Evolutionary conservation across 2,113 vertebrate genomes (phyloP).

Genomic region (Chaetodon auriga): DNA sequence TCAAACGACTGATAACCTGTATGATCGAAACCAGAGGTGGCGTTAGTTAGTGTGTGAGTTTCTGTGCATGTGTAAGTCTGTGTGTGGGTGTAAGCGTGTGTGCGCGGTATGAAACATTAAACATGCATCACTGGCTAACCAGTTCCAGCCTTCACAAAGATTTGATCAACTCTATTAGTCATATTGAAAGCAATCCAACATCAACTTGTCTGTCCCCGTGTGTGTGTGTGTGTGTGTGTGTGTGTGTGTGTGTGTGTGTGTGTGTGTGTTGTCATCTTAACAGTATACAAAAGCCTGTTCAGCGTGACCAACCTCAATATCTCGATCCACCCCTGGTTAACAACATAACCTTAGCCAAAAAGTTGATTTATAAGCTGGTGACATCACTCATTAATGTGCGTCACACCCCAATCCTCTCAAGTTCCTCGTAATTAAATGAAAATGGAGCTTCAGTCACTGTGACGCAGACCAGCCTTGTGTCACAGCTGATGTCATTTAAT

Average conservation of each 20-base stretch:
- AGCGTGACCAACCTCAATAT: constrained; percentile 25
- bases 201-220: constrained; percentile 27
- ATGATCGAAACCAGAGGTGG: constrained; percentile 49
- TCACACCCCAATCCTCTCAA: constrained; percentile 43
- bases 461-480: constrained; percentile 26
- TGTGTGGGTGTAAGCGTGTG: constrained; percentile 25
- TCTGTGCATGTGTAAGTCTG: background rate
- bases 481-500: constrained; percentile 26
- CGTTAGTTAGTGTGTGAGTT: constrained; percentile 1
- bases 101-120: constrained; percentile 51
- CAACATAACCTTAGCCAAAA: constrained; percentile 13
- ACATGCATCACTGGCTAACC: constrained; percentile 49
- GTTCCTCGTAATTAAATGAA: constrained; percentile 24
- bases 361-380: constrained; percentile 43
- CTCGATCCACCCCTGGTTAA: constrained; percentile 24
- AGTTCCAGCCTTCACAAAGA: constrained; percentile 57
- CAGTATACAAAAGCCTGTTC: constrained; percentile 39
- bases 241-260: background rate
- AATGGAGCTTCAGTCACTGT: background rate
- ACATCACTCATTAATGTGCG: constrained; percentile 45
- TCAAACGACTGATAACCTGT: constrained; percentile 58
- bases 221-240: background rate
- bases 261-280: constrained; percentile 8
- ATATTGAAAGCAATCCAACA: constrained; percentile 55
- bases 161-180: constrained; percentile 51